phyloP scores from a whole-genome alignment of 2,113 vertebrate genomes.

The Lepus europaeus region DNA sequence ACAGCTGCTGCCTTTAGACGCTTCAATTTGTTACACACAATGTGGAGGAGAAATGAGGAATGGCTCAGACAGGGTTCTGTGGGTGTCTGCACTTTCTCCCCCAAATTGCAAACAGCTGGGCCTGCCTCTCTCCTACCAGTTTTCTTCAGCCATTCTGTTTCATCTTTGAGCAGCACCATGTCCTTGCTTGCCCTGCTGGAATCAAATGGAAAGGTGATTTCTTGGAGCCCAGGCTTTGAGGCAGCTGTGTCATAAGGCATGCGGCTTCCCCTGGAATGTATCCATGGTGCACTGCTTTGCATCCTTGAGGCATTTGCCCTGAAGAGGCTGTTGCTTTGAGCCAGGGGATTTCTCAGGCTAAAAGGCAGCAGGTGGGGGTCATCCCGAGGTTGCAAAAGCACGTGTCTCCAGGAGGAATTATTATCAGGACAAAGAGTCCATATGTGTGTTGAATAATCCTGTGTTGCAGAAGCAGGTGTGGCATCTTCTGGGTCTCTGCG shows the following conservation, averaged over 20 bases:
- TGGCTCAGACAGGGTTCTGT: conserved; percentile 82
- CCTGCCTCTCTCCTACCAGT: conserved; percentile 78
- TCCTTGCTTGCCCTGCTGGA: conserved; percentile 81
- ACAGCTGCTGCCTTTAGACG: conserved; percentile 86
- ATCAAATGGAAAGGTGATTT: conserved; percentile 81
- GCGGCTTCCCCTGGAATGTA: conserved; percentile 71
- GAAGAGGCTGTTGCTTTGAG: not conserved
- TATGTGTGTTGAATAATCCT: not conserved
- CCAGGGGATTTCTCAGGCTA: not conserved
- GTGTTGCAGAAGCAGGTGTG: not conserved
- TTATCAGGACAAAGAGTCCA: not conserved
- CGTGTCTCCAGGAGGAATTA: not conserved
- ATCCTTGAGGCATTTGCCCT: not conserved
- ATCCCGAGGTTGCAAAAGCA: not conserved
- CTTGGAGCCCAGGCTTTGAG: conserved; percentile 78
- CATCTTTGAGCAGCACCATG: conserved; percentile 84
- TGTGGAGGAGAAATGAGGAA: conserved; percentile 79
- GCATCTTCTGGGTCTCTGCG: not conserved
- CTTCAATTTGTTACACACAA: conserved; percentile 85
- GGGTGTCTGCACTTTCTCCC: conserved; percentile 83
- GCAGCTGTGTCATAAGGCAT: conserved; percentile 75
- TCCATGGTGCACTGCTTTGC: too few relatives aligned
- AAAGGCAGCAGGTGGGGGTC: not conserved
- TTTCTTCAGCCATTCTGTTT: conserved; percentile 83
- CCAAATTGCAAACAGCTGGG: conserved; percentile 87